Evolutionary conservation across 1,140 invertebrate species (phyloP).

Genomic region (Stegodyphus dumicola): DNA sequence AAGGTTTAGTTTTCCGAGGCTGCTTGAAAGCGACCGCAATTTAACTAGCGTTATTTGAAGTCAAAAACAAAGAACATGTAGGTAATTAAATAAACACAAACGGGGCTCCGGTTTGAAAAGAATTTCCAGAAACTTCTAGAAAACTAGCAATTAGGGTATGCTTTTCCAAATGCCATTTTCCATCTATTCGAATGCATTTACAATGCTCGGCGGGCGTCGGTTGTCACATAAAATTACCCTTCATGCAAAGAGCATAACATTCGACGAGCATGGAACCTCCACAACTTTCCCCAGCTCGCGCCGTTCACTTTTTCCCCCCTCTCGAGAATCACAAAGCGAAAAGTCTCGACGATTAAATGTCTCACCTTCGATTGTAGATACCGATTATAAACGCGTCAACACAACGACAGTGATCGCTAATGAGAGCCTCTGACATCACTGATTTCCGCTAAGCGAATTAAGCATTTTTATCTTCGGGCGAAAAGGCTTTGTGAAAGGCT

Average conservation of each 20-base stretch:
- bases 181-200: not conserved
- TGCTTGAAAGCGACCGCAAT: no score
- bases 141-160: constrained; percentile 13
- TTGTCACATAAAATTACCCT: not conserved
- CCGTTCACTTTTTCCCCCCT: not conserved
- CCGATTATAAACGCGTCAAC: constrained; percentile 21
- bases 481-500: constrained; percentile 26
- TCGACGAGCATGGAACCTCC: no score
- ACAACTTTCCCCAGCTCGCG: not conserved
- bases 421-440: constrained; percentile 14
- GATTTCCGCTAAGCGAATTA: constrained; percentile 35
- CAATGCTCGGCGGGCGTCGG: constrained; percentile 26
- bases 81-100: constrained; percentile 10
- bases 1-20: no score
- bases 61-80: no score
- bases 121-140: not conserved
- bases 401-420: constrained; percentile 9
- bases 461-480: constrained; percentile 31
- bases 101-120: no score
- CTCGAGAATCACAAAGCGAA: constrained; percentile 10
- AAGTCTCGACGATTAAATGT: constrained; percentile 12
- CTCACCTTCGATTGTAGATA: not conserved
- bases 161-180: constrained; percentile 17
- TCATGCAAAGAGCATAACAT: no score
- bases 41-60: no score